Evolutionary conservation across 2,888 invertebrate species (phyloP).

Genomic region (Phymatocera aterrima): DNA sequence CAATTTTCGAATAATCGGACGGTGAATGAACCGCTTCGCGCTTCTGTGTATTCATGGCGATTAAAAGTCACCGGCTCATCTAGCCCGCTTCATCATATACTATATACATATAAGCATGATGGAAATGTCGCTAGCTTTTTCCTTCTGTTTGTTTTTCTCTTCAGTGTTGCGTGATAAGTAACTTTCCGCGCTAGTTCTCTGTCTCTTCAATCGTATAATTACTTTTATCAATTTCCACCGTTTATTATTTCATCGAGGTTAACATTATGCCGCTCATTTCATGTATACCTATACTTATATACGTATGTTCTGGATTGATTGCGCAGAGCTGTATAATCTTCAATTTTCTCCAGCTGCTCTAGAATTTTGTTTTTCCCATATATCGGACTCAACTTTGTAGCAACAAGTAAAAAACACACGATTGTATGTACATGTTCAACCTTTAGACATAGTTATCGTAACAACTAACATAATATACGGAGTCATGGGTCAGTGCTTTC

Average conservation of each 20-base stretch:
- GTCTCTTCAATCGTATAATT: neutral
- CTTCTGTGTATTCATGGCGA: neutral
- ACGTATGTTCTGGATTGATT: conserved; percentile 10
- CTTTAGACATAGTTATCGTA: conserved; percentile 3
- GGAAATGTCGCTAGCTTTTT: conserved; percentile 3
- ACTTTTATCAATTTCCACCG: neutral
- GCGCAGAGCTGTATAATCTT: no score
- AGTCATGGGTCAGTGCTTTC: neutral
- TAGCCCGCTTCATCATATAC: neutral
- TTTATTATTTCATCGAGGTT: neutral
- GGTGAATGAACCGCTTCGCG: neutral
- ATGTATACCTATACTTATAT: no score
- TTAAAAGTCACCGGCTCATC: conserved; percentile 5
- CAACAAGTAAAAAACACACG: neutral
- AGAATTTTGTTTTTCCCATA: neutral
- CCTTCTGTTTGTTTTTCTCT: neutral
- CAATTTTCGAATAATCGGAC: neutral
- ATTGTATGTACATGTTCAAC: neutral
- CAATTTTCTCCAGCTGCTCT: conserved; percentile 11
- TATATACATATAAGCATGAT: no score
- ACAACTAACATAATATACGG: neutral
- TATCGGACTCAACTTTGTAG: neutral
- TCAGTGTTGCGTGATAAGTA: neutral
- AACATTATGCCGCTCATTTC: neutral
- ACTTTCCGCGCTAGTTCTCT: conserved; percentile 26